phyloP scores from a whole-genome alignment of 2,113 vertebrate genomes.

The Vanacampus margaritifer region DNA sequence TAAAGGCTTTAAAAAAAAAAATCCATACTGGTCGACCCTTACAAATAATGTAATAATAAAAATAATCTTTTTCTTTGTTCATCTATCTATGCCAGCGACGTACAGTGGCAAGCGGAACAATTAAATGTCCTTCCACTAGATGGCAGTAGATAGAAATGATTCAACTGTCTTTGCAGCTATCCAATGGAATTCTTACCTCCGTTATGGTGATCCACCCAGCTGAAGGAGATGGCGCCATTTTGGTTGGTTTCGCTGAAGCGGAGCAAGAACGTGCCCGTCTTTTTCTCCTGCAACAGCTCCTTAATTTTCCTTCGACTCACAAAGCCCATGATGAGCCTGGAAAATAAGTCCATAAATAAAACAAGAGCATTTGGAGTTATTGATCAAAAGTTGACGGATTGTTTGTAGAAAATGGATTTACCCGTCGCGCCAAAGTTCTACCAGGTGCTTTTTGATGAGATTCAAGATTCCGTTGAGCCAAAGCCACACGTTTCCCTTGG shows the following conservation, averaged over 20 bases:
- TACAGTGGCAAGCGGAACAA: too few species aligned
- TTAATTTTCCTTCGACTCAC: conserved; percentile 81
- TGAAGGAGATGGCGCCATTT: conserved; percentile 92
- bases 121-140: too few species aligned
- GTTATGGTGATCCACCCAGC: conserved; percentile 83
- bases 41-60: too few species aligned
- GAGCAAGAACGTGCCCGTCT: conserved; percentile 83
- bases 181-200: conserved; percentile 67
- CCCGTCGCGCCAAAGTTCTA: conserved; percentile 89
- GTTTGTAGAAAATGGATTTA: conserved; percentile 32
- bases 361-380: too few species aligned
- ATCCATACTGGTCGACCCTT: too few species aligned
- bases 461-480: conserved; percentile 93
- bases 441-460: conserved; percentile 86
- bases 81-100: too few species aligned
- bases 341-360: neutral
- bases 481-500: conserved; percentile 88
- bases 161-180: too few species aligned
- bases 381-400: too few species aligned
- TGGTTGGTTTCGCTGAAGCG: conserved; percentile 90
- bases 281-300: conserved; percentile 75
- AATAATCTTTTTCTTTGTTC: too few species aligned
- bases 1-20: too few species aligned
- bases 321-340: conserved; percentile 88
- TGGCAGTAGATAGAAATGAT: too few species aligned